A percentile compares a stretch with the other conserved stretches of the same genome.
These are phyloP conservation scores for Microcebus lehilahytsara DNA, from an alignment of 2,113 vertebrate species.

Conservation along the genomic window DNA sequence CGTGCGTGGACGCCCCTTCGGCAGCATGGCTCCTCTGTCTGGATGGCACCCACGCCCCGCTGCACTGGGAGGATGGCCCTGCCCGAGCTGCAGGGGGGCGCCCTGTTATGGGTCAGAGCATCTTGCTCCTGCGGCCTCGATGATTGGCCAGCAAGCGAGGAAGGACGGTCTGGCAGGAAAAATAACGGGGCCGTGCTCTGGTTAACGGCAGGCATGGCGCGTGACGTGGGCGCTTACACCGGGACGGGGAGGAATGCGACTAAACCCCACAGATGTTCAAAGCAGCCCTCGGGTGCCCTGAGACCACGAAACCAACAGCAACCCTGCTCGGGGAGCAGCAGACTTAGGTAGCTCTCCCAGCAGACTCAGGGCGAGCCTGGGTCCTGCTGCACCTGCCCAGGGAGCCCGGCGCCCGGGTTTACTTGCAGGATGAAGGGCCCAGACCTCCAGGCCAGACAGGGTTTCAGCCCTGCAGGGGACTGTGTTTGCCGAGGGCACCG, in stretches of 20 bases:
- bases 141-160: background rate
- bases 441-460: background rate
- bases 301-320: background rate
- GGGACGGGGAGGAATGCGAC: background rate
- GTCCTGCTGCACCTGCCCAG: background rate
- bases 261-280: rapidly evolving
- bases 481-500: background rate
- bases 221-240: too few species aligned
- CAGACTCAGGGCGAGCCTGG: too few species aligned
- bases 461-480: background rate
- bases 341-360: too few species aligned
- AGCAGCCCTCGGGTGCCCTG: rapidly evolving
- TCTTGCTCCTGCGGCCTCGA: background rate
- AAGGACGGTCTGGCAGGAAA: rapidly evolving
- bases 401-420: rapidly evolving
- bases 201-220: rapidly evolving
- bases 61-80: rapidly evolving
- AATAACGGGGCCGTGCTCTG: background rate
- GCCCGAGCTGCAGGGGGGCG: rapidly evolving
- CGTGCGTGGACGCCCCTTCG: rapidly evolving
- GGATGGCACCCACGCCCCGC: rapidly evolving
- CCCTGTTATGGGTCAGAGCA: rapidly evolving
- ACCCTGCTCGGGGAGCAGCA: background rate
- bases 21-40: too few species aligned
- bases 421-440: too few species aligned